A percentile compares a stretch with the other conserved stretches of the same genome.
These are phyloP conservation scores for Menidia beryllina DNA, from an alignment of 2,113 vertebrate genomes.

Conservation along the genomic window DNA sequence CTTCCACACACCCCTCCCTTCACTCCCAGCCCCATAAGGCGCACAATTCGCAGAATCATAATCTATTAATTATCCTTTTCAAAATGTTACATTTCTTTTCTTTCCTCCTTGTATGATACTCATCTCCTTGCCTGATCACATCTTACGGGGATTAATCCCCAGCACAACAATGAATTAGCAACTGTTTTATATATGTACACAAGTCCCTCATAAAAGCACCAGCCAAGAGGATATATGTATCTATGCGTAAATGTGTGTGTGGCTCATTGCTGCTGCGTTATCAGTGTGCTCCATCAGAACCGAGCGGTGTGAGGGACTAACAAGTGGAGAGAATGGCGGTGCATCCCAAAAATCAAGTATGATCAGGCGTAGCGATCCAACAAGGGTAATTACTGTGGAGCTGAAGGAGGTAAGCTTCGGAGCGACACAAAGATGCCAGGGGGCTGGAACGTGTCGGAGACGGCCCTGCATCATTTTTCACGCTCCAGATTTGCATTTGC, in stretches of 20 bases:
- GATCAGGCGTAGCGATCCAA: slow-evolving; percentile 80
- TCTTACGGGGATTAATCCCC: slow-evolving; percentile 73
- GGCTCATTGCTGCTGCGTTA: slow-evolving; percentile 55
- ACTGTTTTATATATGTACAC: slow-evolving; percentile 62
- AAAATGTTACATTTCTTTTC: slow-evolving; percentile 56
- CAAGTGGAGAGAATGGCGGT: slow-evolving; percentile 77
- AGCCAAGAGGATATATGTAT: slow-evolving; percentile 43
- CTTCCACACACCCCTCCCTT: slow-evolving; percentile 60
- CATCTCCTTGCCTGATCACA: slow-evolving; percentile 65
- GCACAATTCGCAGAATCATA: slow-evolving; percentile 64
- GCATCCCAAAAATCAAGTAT: slow-evolving; percentile 81
- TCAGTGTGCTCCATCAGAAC: slow-evolving; percentile 74
- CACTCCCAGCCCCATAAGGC: slow-evolving; percentile 64
- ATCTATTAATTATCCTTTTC: slow-evolving; percentile 74
- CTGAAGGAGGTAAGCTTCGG: slow-evolving; percentile 65
- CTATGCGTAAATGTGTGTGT: slow-evolving; percentile 25
- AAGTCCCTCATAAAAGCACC: slow-evolving; percentile 46
- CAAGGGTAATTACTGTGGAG: slow-evolving; percentile 78
- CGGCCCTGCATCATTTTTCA: slow-evolving; percentile 71
- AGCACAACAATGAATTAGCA: slow-evolving; percentile 67
- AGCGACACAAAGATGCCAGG: slow-evolving; percentile 54
- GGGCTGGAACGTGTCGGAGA: slow-evolving; percentile 67
- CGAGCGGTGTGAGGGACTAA: slow-evolving; percentile 70
- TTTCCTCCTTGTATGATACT: slow-evolving; percentile 38
- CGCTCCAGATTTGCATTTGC: slow-evolving; percentile 74